A percentile compares a stretch with the other conserved stretches of the same genome.
Conservation (phyloP, 2,888 invertebrate species). For the Apoderus coryli region DNA sequence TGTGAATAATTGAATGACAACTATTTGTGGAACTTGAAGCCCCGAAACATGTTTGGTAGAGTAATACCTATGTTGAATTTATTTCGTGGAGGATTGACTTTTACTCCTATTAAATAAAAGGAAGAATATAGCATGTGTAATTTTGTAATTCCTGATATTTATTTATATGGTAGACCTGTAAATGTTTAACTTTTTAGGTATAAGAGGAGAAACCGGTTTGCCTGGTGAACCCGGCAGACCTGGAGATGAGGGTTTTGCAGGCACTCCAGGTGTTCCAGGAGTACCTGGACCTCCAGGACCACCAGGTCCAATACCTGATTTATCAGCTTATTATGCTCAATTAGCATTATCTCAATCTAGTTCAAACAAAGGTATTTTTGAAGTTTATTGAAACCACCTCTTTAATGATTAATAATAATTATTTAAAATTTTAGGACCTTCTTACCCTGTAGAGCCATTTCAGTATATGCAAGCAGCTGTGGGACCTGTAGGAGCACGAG, state of each 20-base stretch:
- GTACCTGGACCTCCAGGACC: slow-evolving; percentile 46
- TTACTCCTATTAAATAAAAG: too few species aligned
- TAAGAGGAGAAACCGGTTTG: slow-evolving; percentile 38
- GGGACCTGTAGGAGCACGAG: slow-evolving; percentile 66
- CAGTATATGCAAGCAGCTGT: slow-evolving; percentile 68
- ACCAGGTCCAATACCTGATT: slow-evolving; percentile 57
- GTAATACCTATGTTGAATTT: too few species aligned
- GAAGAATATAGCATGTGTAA: too few species aligned
- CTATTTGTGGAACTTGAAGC: too few species aligned
- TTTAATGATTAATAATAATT: too few species aligned
- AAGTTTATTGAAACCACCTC: too few species aligned
- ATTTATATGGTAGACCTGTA: too few species aligned
- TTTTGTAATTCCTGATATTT: not conserved
- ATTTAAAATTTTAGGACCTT: slow-evolving; percentile 28
- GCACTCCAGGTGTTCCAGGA: slow-evolving; percentile 47
- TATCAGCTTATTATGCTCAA: slow-evolving; percentile 61
- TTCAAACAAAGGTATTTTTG: slow-evolving; percentile 64
- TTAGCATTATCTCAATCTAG: slow-evolving; percentile 54
- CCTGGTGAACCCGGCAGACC: slow-evolving; percentile 42
- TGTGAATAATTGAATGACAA: too few species aligned
- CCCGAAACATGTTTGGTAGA: too few species aligned
- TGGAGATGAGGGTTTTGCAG: slow-evolving; percentile 46
- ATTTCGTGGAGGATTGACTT: too few species aligned
- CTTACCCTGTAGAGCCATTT: slow-evolving; percentile 38
- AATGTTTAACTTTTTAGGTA: slow-evolving; percentile 25